A percentile compares a stretch with the other conserved stretches of the same genome.
Conservation (phyloP, 2,888 invertebrate genomes). For the Drepana falcataria region DNA sequence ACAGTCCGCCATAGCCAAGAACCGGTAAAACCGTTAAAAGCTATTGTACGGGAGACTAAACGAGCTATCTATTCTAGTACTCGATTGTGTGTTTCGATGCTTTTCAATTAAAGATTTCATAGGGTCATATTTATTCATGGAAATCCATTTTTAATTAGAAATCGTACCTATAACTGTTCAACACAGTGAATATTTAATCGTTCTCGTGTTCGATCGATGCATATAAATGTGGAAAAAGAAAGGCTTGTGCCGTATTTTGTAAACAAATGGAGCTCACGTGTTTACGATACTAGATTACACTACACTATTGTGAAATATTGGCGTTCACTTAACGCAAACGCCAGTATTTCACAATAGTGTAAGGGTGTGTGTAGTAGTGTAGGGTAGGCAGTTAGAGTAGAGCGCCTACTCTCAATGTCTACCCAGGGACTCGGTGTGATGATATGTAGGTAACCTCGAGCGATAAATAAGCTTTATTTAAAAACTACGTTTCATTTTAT, state of each 20-base stretch:
- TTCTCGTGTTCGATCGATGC: not conserved
- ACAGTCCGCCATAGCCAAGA: constrained; percentile 44
- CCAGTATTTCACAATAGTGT: no score
- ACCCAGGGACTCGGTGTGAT: no score
- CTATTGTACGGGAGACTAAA: constrained; percentile 42
- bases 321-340: no score
- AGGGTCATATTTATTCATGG: not conserved
- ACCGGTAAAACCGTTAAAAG: constrained; percentile 56
- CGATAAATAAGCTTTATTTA: no score
- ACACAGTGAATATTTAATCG: not conserved
- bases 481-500: no score
- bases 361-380: no score
- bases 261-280: not conserved
- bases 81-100: constrained; percentile 5
- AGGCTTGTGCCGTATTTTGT: not conserved
- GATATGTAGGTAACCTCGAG: no score
- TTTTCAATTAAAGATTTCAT: constrained; percentile 1
- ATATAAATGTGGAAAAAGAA: not conserved
- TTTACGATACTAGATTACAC: not conserved
- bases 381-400: no score
- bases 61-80: constrained; percentile 27
- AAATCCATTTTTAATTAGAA: not conserved
- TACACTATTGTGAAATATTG: no score
- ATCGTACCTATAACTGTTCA: not conserved
- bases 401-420: no score